phyloP scores from a whole-genome alignment of 1,140 invertebrate genomes.

The Phymorhynchus buccinoides region DNA sequence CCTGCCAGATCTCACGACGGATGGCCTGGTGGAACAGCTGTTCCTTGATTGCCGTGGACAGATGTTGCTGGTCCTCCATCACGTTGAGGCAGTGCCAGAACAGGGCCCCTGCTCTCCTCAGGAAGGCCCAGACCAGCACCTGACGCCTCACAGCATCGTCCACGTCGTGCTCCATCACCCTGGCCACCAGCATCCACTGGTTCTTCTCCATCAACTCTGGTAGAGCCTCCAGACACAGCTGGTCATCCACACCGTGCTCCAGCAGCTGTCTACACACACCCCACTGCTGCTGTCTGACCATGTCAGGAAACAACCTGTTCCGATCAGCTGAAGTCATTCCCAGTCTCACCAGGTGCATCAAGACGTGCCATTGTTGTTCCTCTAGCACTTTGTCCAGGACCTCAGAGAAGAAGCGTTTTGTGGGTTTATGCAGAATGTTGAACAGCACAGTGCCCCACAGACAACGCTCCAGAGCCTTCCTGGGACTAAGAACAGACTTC shows the following conservation, averaged over 20 bases:
- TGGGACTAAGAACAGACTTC: not conserved
- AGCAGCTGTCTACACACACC: not conserved
- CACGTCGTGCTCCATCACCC: slow-evolving; percentile 12
- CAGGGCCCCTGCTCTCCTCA: not conserved
- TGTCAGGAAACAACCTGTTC: not conserved
- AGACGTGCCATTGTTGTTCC: not conserved
- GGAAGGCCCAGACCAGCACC: not conserved
- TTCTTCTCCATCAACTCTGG: slow-evolving; percentile 21
- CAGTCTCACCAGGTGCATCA: slow-evolving; percentile 11
- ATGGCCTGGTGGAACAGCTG: slow-evolving; percentile 7
- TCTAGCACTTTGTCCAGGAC: not conserved
- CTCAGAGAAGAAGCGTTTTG: not conserved
- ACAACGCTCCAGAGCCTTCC: not conserved
- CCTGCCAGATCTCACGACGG: slow-evolving; percentile 6
- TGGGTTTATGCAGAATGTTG: not conserved
- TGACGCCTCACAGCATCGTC: slow-evolving; percentile 15
- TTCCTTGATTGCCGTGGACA: not conserved
- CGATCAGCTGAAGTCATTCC: not conserved
- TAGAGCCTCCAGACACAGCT: slow-evolving; percentile 19
- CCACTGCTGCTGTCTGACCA: slow-evolving; percentile 19
- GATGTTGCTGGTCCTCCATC: not conserved
- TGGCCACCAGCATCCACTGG: slow-evolving; percentile 22
- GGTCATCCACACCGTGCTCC: not conserved
- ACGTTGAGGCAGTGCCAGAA: not conserved
- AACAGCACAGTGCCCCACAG: not conserved